phyloP scores from a whole-genome alignment of 2,113 vertebrate genomes.

The Pseudolaguvia tuberculata region DNA sequence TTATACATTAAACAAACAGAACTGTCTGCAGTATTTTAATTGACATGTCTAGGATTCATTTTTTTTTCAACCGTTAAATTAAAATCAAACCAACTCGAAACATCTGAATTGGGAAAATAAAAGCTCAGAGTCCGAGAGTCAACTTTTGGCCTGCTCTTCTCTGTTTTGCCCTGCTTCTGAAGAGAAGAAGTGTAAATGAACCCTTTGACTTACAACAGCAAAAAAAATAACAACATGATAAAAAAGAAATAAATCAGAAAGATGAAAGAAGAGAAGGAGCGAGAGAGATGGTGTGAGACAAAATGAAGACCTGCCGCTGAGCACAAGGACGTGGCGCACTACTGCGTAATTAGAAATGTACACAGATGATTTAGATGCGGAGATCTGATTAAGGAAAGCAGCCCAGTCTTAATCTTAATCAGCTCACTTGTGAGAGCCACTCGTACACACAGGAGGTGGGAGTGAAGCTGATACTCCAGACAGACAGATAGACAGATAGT shows the following conservation, averaged over 20 bases:
- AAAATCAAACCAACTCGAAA: neutral
- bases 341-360: conserved; percentile 76
- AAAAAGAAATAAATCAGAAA: conserved; percentile 65
- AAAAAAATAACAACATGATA: conserved; percentile 60
- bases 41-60: neutral
- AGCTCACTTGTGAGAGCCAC: conserved; percentile 71
- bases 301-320: conserved; percentile 72
- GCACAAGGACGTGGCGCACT: conserved; percentile 69
- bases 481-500: conserved; percentile 31
- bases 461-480: conserved; percentile 23
- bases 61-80: no score
- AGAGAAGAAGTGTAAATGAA: conserved; percentile 61
- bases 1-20: neutral
- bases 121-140: neutral
- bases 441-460: conserved; percentile 54
- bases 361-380: conserved; percentile 76
- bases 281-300: conserved; percentile 57
- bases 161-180: conserved; percentile 65
- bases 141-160: conserved; percentile 34
- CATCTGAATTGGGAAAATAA: neutral
- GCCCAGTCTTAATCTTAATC: conserved; percentile 70
- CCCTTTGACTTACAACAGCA: conserved; percentile 57
- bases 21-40: neutral
- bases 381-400: conserved; percentile 72
- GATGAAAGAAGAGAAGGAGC: conserved; percentile 44